Evolutionary conservation across 2,113 vertebrate genomes (phyloP).

Genomic region (Leiothrix lutea): DNA sequence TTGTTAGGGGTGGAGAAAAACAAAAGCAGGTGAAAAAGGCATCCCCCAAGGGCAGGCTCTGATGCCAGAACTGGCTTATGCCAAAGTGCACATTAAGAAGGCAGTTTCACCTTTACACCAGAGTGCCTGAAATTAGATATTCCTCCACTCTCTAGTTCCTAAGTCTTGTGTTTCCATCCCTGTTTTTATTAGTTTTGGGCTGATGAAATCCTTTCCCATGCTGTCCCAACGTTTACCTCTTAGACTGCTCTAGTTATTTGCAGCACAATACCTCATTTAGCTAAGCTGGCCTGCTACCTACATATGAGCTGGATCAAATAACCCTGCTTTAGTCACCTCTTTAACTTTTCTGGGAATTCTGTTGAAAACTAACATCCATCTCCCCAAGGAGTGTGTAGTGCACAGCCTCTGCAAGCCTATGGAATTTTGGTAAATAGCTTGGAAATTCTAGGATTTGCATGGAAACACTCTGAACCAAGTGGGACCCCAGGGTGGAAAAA

Average conservation of each 20-base stretch:
- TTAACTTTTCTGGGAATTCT: conserved; percentile 25
- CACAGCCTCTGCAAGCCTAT: neutral
- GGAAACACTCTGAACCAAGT: neutral
- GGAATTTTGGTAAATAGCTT: neutral
- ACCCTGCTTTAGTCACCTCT: neutral
- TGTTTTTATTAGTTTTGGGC: conserved; percentile 3
- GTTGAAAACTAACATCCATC: neutral
- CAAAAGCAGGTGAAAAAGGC: neutral
- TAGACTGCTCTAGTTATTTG: neutral
- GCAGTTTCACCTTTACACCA: conserved; percentile 16
- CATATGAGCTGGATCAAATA: neutral
- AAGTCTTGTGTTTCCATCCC: neutral
- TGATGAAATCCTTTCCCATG: conserved; percentile 8
- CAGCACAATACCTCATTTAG: neutral
- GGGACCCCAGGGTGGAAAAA: neutral
- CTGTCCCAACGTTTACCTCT: neutral
- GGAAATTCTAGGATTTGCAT: neutral
- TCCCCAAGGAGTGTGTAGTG: neutral
- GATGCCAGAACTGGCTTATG: neutral
- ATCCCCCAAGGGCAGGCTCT: neutral
- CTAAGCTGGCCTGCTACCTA: neutral
- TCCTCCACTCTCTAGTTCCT: neutral
- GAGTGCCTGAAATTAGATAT: neutral
- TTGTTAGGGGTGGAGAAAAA: neutral
- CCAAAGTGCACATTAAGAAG: neutral